Evolutionary conservation across 1,140 invertebrate genomes (phyloP).

Genomic region (Drosophila parvula): DNA sequence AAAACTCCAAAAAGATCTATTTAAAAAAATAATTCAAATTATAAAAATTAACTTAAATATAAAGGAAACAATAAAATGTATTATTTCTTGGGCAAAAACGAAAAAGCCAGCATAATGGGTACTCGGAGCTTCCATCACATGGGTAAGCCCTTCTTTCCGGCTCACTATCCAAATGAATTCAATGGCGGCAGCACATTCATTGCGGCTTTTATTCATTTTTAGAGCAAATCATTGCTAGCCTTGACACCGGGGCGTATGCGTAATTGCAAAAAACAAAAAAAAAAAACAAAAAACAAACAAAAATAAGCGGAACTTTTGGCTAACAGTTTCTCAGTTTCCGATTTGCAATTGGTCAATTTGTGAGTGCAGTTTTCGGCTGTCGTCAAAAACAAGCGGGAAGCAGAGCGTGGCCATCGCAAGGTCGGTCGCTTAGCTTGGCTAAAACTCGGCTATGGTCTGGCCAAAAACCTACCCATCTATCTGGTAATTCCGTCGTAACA

Average conservation of each 20-base stretch:
- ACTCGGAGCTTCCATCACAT: not conserved
- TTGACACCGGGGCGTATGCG: constrained; percentile 66
- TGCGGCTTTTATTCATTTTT: constrained; percentile 29
- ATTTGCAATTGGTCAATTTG: constrained; percentile 15
- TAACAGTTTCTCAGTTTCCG: constrained; percentile 12
- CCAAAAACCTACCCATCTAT: constrained; percentile 23
- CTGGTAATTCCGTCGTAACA: constrained; percentile 9
- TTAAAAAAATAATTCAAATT: too few species aligned
- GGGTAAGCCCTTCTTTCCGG: not conserved
- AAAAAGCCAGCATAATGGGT: not conserved
- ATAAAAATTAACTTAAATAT: too few species aligned
- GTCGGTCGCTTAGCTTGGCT: constrained; percentile 34
- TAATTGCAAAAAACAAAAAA: constrained; percentile 35
- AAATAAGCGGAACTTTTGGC: constrained; percentile 21
- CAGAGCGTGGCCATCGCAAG: constrained; percentile 71
- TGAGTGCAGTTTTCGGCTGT: constrained; percentile 43
- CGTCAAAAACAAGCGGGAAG: constrained; percentile 62
- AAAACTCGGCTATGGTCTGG: not conserved
- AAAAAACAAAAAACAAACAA: constrained; percentile 3
- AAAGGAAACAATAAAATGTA: too few species aligned
- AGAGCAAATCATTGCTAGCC: constrained; percentile 52
- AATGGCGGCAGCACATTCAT: constrained; percentile 21
- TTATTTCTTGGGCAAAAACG: not conserved
- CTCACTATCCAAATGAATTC: constrained; percentile 11
- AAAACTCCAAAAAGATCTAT: too few species aligned